Base-by-base conservation (phyloP, 2,888 invertebrate genomes). In the Trachelus tabidus region DNA sequence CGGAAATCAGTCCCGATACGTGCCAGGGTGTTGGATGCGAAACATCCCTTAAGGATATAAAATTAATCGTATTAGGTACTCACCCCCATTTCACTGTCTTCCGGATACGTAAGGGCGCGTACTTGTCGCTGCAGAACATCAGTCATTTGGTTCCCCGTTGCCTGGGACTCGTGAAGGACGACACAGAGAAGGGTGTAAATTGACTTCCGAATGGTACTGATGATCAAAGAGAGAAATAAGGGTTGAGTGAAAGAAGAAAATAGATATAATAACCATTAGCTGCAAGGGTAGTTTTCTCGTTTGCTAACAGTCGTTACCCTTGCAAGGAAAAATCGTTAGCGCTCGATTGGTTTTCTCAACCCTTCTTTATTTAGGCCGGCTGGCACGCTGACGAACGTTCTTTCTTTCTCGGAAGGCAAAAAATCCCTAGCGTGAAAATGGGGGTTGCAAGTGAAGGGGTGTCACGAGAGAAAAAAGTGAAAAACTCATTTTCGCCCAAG, bases 51-150 rank as follows among this genome's bases (percentile, higher is more conserved):
- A 56, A 23, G 56, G 23, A 9, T 56, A 23, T 23, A 56, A 23
- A 56, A 23, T 56, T 56, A 56, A 56, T 56, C 23, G 56, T 56
- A 56, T 56, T 23, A 23, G 56, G 79, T 82, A 81, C 86, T 81
- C 76, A 89, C 87, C 81, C 87, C 89, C 87, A 88, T 87, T 75
- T 87, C 86, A 76, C 88, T 90, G 71, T 90, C 87, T 75, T 88
- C 87, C 69, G 88, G 87, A 82, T 87, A 89, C 56, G 85, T 84
- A 71, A 89, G 81, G 34, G 83, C 84, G 12, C 86, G 83, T 75
- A 84, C 80, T 73, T 85, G 87, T 71, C 87, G 87, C 79, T 83
- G 84, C 33, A 83, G 79, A 31, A 81, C 78, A 68, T 79, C 80
- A 37, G 81, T 68, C 77, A 83, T 81, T 77, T 79, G 80, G 76